Evolutionary conservation across 2,113 vertebrate species (phyloP).

Genomic region (Mirza zaza): DNA sequence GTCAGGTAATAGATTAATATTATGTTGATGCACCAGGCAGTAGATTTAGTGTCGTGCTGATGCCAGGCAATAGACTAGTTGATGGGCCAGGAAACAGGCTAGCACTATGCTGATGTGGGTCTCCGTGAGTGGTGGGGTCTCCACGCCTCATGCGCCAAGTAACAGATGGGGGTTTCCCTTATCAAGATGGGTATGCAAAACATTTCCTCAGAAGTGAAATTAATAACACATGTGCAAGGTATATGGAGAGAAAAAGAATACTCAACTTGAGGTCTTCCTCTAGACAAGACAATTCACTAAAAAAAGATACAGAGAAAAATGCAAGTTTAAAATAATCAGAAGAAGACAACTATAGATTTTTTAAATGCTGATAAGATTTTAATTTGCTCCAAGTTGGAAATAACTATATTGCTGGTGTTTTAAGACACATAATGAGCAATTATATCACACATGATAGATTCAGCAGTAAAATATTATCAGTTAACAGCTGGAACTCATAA

Average conservation of each 20-base stretch:
- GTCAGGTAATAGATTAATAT: no score
- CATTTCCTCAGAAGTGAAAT: not conserved
- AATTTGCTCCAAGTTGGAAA: constrained; percentile 76
- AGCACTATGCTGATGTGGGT: no score
- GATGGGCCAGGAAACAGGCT: no score
- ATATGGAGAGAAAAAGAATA: not conserved
- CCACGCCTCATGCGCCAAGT: no score
- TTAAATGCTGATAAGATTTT: constrained; percentile 71
- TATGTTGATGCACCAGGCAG: no score
- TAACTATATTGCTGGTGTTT: constrained; percentile 73
- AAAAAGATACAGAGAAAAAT: not conserved
- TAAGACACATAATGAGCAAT: constrained; percentile 80
- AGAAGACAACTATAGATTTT: constrained; percentile 65
- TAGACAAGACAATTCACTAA: constrained; percentile 7
- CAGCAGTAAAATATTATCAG: constrained; percentile 74
- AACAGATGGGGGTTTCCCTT: no score
- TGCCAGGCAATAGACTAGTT: no score
- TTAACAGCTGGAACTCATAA: constrained; percentile 79
- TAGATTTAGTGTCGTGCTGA: no score
- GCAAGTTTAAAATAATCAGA: constrained; percentile 55
- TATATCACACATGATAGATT: constrained; percentile 78
- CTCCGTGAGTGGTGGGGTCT: no score
- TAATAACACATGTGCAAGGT: not conserved
- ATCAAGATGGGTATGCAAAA: not conserved
- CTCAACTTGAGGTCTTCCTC: not conserved